Evolutionary conservation across 2,797 vertebrate genomes (phyloP).

Genomic region (Gymnothorax reevesii): DNA sequence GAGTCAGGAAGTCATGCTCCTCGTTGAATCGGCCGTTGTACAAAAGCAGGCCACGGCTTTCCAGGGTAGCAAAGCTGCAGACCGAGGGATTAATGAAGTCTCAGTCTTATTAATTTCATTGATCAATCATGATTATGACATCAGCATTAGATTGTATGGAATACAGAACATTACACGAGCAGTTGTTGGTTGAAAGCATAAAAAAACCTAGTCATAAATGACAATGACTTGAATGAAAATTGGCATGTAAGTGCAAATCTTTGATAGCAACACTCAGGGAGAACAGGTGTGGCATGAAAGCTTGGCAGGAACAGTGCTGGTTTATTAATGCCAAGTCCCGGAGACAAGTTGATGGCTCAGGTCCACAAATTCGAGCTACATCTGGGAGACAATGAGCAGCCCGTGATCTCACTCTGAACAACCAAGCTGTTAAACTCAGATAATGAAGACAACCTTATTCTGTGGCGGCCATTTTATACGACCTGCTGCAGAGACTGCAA

Average conservation of each 20-base stretch:
- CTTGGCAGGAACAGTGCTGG: background rate
- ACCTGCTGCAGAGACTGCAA: background rate
- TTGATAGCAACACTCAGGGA: background rate
- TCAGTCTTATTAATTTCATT: conserved; percentile 22
- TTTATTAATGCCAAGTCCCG: background rate
- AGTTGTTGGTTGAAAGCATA: no score
- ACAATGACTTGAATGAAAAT: no score
- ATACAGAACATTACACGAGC: no score
- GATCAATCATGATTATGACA: background rate
- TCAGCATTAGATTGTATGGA: no score
- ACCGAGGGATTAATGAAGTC: background rate
- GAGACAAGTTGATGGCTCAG: background rate
- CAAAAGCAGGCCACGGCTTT: conserved; percentile 86
- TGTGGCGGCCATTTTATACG: background rate
- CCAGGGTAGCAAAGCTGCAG: conserved; percentile 88
- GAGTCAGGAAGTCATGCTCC: conserved; percentile 93
- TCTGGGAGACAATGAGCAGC: background rate
- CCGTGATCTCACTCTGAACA: background rate
- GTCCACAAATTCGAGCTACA: background rate
- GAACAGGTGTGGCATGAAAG: background rate
- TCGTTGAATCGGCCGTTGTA: conserved; percentile 97
- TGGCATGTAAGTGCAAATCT: background rate
- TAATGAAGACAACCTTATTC: background rate
- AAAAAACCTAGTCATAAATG: no score
- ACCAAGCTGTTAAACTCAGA: background rate